A percentile compares a stretch with the other conserved stretches of the same genome.
Conservation (phyloP, 2,888 invertebrate genomes). For the Clivina fossor region DNA sequence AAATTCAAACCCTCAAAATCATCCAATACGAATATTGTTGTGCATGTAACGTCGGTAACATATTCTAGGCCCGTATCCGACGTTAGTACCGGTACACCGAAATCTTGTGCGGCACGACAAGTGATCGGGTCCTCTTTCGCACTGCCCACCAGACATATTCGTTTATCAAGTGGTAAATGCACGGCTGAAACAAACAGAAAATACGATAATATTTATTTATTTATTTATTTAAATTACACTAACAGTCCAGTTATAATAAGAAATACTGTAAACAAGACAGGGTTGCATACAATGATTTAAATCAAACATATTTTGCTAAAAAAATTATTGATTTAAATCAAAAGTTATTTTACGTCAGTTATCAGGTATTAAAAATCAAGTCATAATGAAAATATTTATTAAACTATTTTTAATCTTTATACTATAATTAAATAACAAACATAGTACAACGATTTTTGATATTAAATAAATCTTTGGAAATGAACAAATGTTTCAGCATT, state of each 20-base stretch:
- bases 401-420: too few relatives aligned
- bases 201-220: constrained; percentile 1
- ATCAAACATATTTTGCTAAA: too few relatives aligned
- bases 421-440: too few relatives aligned
- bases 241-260: not conserved
- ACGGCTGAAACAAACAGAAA: constrained; percentile 42
- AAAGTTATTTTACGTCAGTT: too few relatives aligned
- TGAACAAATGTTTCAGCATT: too few relatives aligned
- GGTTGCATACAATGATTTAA: constrained; percentile 13
- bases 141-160: constrained; percentile 66
- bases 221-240: not conserved
- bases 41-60: constrained; percentile 60
- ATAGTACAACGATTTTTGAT: too few relatives aligned
- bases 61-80: constrained; percentile 65
- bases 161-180: constrained; percentile 55
- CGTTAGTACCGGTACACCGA: constrained; percentile 64
- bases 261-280: not conserved
- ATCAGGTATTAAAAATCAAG: too few relatives aligned
- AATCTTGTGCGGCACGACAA: constrained; percentile 61
- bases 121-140: constrained; percentile 58
- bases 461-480: too few relatives aligned
- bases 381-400: too few relatives aligned
- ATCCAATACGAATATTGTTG: constrained; percentile 72
- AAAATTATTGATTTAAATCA: too few relatives aligned
- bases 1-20: constrained; percentile 74